Base-by-base conservation (phyloP, 2,888 invertebrate genomes). In the Panopea generosa region DNA sequence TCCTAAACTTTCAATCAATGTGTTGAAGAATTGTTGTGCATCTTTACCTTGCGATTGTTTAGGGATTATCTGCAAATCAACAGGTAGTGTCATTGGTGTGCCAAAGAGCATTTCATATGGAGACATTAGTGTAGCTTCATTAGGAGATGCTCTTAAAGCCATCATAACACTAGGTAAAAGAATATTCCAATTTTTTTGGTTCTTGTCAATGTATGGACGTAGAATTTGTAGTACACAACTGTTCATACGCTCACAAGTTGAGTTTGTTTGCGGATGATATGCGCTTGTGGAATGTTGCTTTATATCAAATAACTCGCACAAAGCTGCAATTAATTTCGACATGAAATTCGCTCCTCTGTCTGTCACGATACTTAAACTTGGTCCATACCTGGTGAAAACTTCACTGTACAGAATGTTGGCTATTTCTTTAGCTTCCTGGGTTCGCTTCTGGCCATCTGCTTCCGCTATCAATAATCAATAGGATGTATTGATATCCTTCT, bases 271-370 rank as follows among this genome's bases (percentile, higher is more conserved):
- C 22, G 83, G 75, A 22, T 83, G 83, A 59, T 82, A 84, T 20
- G 65, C 47, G 20, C 75, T 75, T 16, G 84, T 76, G 18, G 38
- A 62, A 29, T 60, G 68, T 18, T 62, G 53, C 11, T 60, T 79
- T 11, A 82, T 67, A 18, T 80, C 65, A 56, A 82, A 77, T 11
- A 82, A 26, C 55, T 79, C 77, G 59, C 79, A 84, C 9, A 82
- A 20, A 18, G 78, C 77, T 22, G 38, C 61, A n/a, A 82, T 70
- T 20, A 79, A 29, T 22, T 78, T 72, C 2, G 77, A 73, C 22
- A 78, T 70, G 50, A 82, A 84, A 47, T 77, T 77, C 38, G 60
- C 29, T 27, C 81, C 82, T 72, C 83, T 60, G 53, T 83, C 84
- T 33, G 74, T 69, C 11, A 83, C 66, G 2, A 84, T 49, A 14